A percentile compares a stretch with the other conserved stretches of the same genome.
phyloP scores from a whole-genome alignment of 2,888 invertebrate species.

The Xanthostigma xanthostigma region DNA sequence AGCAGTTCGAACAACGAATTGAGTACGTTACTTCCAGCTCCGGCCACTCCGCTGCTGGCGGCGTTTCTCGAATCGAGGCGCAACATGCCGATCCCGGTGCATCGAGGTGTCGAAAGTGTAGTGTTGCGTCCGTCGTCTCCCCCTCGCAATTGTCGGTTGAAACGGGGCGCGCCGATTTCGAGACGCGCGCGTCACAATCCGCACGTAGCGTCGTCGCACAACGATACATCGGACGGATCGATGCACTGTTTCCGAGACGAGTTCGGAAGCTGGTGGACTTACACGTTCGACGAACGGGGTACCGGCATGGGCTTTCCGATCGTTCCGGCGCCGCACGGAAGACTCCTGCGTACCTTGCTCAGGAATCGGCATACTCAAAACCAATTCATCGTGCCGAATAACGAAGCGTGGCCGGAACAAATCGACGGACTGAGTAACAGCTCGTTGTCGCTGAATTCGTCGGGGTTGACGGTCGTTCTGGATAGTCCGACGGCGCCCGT shows the following conservation, averaged over 20 bases:
- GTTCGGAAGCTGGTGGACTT: conserved; percentile 73
- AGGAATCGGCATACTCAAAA: conserved; percentile 19
- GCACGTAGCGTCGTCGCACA: conserved; percentile 65
- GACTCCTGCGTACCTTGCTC: conserved; percentile 23
- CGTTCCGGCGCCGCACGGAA: conserved; percentile 20
- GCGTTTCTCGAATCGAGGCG: conserved; percentile 46
- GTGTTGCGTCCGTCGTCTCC: neutral
- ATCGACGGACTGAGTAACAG: conserved; percentile 31
- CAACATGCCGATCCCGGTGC: conserved; percentile 29
- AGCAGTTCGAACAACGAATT: conserved; percentile 48
- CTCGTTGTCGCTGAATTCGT: conserved; percentile 31
- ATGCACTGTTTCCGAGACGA: conserved; percentile 79
- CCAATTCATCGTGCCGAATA: conserved; percentile 6
- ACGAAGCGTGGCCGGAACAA: conserved; percentile 20
- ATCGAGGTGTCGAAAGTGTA: neutral
- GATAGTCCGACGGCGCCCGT: conserved; percentile 25
- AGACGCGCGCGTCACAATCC: conserved; percentile 18
- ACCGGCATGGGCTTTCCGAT: conserved; percentile 26
- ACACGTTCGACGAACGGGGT: conserved; percentile 71
- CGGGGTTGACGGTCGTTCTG: conserved; percentile 26
- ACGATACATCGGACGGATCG: conserved; percentile 70
- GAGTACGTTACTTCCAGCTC: conserved; percentile 47
- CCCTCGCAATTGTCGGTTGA: conserved; percentile 13
- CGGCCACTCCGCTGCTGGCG: conserved; percentile 42
- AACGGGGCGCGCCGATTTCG: conserved; percentile 11